A percentile compares a stretch with the other conserved stretches of the same genome.
Evolutionary conservation across 1,140 invertebrate species (phyloP).

Genomic region (Bombyx mandarina): DNA sequence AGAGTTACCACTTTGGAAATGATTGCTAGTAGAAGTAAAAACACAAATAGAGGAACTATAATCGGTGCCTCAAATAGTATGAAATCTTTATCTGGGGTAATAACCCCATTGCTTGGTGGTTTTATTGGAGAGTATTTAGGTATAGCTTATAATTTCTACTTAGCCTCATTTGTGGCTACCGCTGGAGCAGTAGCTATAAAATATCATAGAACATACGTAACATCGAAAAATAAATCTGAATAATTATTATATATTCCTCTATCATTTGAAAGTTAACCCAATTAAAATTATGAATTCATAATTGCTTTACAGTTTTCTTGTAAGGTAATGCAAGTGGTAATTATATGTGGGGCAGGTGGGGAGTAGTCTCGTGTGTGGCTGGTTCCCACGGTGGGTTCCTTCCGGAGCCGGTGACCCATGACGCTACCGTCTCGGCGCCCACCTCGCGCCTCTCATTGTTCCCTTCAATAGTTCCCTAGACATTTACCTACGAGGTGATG

Average conservation of each 20-base stretch:
- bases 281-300: too few species aligned
- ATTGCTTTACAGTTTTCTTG: too few species aligned
- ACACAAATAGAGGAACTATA: slow-evolving; percentile 49
- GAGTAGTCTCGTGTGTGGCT: slow-evolving; percentile 13
- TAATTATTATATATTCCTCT: too few species aligned
- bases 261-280: too few species aligned
- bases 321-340: too few species aligned
- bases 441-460: slow-evolving; percentile 28
- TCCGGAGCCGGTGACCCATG: slow-evolving; percentile 60
- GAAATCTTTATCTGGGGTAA: slow-evolving; percentile 48
- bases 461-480: slow-evolving; percentile 2
- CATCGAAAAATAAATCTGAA: not conserved
- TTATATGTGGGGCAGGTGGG: slow-evolving; percentile 11
- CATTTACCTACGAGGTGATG: not conserved
- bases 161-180: slow-evolving; percentile 8
- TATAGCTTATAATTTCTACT: slow-evolving; percentile 10
- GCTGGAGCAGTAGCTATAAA: slow-evolving; percentile 13
- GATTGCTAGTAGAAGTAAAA: slow-evolving; percentile 42
- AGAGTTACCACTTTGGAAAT: slow-evolving; percentile 57
- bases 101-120: slow-evolving; percentile 55
- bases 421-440: slow-evolving; percentile 50
- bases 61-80: slow-evolving; percentile 57
- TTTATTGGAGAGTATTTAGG: slow-evolving; percentile 18
- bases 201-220: slow-evolving; percentile 2
- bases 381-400: slow-evolving; percentile 60